Conservation (phyloP, 2,888 invertebrate genomes). For the Lissocephala sabroskyi region DNA sequence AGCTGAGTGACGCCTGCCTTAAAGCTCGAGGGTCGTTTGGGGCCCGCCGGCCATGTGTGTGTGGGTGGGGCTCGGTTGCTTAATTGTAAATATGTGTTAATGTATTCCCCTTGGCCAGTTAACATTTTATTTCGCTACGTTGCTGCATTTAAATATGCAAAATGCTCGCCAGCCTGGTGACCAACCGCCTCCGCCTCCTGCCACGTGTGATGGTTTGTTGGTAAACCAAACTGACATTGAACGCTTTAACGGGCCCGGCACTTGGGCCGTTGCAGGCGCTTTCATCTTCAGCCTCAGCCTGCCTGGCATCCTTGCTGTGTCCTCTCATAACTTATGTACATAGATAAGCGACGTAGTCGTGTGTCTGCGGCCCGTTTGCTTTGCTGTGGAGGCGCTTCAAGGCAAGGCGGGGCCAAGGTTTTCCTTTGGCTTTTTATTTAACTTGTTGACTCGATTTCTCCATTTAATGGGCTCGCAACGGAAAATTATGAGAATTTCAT, state of each 20-base stretch:
- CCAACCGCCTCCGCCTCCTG: not conserved
- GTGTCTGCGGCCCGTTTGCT: slow-evolving; percentile 7
- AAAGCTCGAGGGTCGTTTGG: slow-evolving; percentile 48
- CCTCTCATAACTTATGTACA: slow-evolving; percentile 58
- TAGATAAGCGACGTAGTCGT: slow-evolving; percentile 51
- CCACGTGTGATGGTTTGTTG: not conserved
- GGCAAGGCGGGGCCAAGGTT: not conserved
- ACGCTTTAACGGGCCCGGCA: slow-evolving; percentile 36
- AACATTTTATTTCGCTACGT: slow-evolving; percentile 50
- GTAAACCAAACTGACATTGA: slow-evolving; percentile 45
- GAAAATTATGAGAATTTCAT: slow-evolving; percentile 60
- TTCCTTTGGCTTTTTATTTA: slow-evolving; percentile 7
- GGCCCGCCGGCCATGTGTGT: slow-evolving; percentile 20
- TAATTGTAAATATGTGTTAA: slow-evolving; percentile 66
- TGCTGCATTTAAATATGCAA: slow-evolving; percentile 44
- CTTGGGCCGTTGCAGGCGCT: not conserved
- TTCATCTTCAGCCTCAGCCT: not conserved
- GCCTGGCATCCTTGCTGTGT: too few relatives aligned
- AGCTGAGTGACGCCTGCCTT: slow-evolving; percentile 18
- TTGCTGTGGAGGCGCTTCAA: not conserved
- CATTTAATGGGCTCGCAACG: slow-evolving; percentile 47
- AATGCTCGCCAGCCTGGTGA: slow-evolving; percentile 25
- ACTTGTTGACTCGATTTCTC: slow-evolving; percentile 27
- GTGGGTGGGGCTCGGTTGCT: slow-evolving; percentile 15
- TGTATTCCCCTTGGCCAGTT: slow-evolving; percentile 55